These are phyloP conservation scores for Apostichopus leukothele DNA, from an alignment of 53 echinoderm and acorn worm genomes.

Conservation along the genomic window DNA sequence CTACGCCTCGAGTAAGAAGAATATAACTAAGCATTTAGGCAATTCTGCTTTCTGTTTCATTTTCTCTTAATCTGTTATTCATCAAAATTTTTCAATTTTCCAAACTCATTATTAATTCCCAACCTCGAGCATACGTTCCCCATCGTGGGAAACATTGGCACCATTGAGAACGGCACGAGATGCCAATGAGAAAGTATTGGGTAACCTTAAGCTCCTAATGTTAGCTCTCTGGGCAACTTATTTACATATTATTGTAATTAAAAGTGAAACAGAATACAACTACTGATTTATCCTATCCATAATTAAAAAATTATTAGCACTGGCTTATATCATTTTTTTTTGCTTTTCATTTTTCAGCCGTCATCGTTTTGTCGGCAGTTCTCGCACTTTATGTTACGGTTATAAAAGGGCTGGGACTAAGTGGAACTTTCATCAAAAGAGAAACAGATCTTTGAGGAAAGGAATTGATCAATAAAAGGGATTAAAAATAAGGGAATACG, in stretches of 20 bases:
- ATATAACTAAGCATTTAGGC: not conserved
- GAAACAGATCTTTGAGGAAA: constrained; percentile 6
- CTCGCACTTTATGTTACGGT: constrained; percentile 4
- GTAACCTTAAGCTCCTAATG: constrained; percentile 47
- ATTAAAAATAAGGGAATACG: not conserved
- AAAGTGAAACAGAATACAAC: constrained; percentile 50
- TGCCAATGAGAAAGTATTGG: constrained; percentile 1
- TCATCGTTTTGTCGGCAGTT: constrained; percentile 6
- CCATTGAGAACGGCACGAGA: constrained; percentile 9
- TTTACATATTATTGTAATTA: constrained; percentile 49
- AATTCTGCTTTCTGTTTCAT: not conserved
- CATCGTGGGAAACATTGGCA: constrained; percentile 40
- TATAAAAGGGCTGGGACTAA: constrained; percentile 7
- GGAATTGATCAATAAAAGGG: not conserved
- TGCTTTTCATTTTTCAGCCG: not conserved
- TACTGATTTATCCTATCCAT: constrained; percentile 44
- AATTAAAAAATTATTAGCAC: constrained; percentile 19
- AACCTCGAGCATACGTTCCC: constrained; percentile 30
- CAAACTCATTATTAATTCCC: constrained; percentile 38
- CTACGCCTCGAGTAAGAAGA: not conserved
- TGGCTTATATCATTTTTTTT: constrained; percentile 5
- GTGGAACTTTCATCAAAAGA: constrained; percentile 9
- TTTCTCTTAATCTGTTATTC: constrained; percentile 4
- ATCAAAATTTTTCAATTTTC: constrained; percentile 11
- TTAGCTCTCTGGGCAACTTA: constrained; percentile 42